Evolutionary conservation across 2,797 vertebrate species (phyloP), one percentile per base, ranked within the genome.

Genomic region (Tangara arthus): DNA sequence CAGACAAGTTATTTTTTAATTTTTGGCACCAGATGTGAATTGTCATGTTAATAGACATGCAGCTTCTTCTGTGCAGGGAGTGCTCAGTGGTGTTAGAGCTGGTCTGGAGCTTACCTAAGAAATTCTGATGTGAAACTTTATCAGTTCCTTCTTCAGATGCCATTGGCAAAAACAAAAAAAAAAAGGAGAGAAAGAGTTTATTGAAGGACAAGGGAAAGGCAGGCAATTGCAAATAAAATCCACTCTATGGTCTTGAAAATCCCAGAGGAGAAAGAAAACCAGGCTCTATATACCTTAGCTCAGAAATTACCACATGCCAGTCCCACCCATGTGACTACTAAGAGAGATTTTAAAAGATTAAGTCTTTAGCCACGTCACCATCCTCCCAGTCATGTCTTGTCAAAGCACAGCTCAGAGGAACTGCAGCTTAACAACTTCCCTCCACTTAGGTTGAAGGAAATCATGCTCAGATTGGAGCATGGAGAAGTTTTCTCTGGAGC

Each of bases 201-300:
- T 32, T 87, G 61, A 91, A 87, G 60, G 50, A 72, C n/a, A 68
- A 76, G 22, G 21, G 41, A 93, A 93, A 91, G 35, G 55, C 37
- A 90, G 46, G 26, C 44, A 86, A 83, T 93, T 89, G 49, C 49
- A 94, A 92, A 90, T 93, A 79, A 92, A 94, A 92, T 46, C 42
- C 35, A 69, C 49, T 20, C 2, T 35, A 35, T 21, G 30, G 41
- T 87, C 70, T 83, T 87, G 50, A 68, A 93, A 94, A 83, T 59
- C 84, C 53, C 49, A 37, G 34, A 83, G 50, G 47, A 70, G 44
- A 91, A 69, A 66, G 23, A 69, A 65, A 66, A 70, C 44, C 12
- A 70, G 19, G 11, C 18, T 64, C 20, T 53, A 19, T 66, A 30
- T n/a, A 55, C 21, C 32, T 86, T 42, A 89, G 30, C 26, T 72